phyloP scores from a whole-genome alignment of 2,888 invertebrate genomes.

The Tethea ocularis region DNA sequence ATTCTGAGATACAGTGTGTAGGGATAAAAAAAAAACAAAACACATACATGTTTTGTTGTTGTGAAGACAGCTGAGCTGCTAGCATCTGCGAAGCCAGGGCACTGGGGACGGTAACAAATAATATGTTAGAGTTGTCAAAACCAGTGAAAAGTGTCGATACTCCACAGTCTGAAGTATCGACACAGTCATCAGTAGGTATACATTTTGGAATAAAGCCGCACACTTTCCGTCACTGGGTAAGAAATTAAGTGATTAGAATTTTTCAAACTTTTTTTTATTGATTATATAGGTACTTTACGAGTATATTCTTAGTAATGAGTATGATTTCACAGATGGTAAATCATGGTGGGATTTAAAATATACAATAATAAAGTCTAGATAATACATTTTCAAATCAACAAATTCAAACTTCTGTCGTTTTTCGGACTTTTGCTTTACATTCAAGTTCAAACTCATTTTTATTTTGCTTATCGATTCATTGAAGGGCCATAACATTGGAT shows the following conservation, averaged over 20 bases:
- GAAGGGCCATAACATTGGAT: neutral
- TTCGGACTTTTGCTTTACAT: neutral
- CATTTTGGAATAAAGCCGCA: constrained; percentile 58
- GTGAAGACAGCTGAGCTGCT: constrained; percentile 95
- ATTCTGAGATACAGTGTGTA: constrained; percentile 59
- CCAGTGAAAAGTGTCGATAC: constrained; percentile 44
- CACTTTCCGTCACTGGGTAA: constrained; percentile 41
- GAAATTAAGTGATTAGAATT: constrained; percentile 12
- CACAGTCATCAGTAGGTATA: constrained; percentile 30
- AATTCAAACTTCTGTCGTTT: constrained; percentile 5
- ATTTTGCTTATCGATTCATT: constrained; percentile 14
- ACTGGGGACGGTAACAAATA: constrained; percentile 90
- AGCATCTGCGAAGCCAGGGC: constrained; percentile 98
- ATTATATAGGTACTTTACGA: neutral
- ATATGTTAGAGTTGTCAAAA: constrained; percentile 70
- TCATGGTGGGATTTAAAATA: no score
- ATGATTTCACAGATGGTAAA: no score
- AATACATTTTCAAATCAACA: neutral
- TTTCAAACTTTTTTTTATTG: constrained; percentile 13
- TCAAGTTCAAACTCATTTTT: no score
- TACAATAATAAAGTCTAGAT: no score
- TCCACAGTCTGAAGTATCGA: constrained; percentile 36
- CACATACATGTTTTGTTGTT: constrained; percentile 97
- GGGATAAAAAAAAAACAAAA: constrained; percentile 74
- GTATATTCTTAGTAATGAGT: neutral